phyloP scores from a whole-genome alignment of 2,888 invertebrate genomes.

The Carcina quercana region DNA sequence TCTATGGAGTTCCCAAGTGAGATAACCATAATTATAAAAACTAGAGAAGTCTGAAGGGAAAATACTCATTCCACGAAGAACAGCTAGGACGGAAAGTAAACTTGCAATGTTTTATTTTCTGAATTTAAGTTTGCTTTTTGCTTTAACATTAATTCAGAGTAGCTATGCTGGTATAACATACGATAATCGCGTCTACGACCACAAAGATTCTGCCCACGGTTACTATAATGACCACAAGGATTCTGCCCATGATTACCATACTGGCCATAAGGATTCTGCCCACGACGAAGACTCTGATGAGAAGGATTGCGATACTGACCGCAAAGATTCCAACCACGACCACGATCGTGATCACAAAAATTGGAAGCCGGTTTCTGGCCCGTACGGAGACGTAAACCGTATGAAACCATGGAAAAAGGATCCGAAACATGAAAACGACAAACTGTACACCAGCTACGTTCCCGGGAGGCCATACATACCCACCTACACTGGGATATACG shows the following conservation, averaged over 20 bases:
- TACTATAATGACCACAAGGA: too few species aligned
- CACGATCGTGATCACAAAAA: conserved; percentile 17
- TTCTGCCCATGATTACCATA: too few species aligned
- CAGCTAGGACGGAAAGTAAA: neutral
- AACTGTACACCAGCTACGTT: conserved; percentile 22
- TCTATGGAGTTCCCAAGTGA: conserved; percentile 2
- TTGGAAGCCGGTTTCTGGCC: conserved; percentile 28
- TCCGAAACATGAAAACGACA: conserved; percentile 30
- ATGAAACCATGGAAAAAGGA: conserved; percentile 23
- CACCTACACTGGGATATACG: conserved; percentile 27
- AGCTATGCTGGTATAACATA: too few species aligned
- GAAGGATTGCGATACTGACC: neutral
- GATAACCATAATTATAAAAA: neutral
- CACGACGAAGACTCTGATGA: too few species aligned
- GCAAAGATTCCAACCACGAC: conserved; percentile 7
- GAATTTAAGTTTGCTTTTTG: neutral
- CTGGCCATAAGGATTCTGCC: too few species aligned
- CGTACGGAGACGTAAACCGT: conserved; percentile 21
- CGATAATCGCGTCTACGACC: too few species aligned
- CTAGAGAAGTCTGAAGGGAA: too few species aligned
- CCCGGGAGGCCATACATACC: conserved; percentile 25
- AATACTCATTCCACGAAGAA: neutral
- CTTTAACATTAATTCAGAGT: too few species aligned
- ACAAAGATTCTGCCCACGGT: too few species aligned
- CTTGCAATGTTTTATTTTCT: neutral